These are phyloP conservation scores for Clangula hyemalis DNA, from an alignment of 2,797 vertebrate genomes.

Conservation along the genomic window DNA sequence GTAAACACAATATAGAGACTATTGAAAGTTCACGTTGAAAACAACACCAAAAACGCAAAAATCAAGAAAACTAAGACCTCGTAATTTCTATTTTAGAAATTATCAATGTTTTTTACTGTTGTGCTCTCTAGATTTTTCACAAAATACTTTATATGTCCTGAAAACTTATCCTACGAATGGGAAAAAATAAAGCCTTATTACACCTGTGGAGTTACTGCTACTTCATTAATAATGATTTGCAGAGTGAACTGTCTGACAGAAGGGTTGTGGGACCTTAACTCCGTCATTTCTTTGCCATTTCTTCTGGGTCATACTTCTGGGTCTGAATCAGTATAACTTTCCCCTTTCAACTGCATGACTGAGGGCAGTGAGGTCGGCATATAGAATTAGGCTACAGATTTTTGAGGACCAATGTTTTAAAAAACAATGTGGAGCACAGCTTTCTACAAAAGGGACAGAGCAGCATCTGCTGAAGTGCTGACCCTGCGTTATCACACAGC, in stretches of 20 bases:
- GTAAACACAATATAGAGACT: not conserved
- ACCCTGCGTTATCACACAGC: not conserved
- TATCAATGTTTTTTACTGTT: not conserved
- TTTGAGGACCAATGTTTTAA: not conserved
- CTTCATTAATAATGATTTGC: not conserved
- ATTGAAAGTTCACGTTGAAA: not conserved
- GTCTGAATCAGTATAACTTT: not conserved
- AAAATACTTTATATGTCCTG: not conserved
- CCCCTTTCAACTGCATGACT: not conserved
- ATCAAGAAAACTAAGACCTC: not conserved
- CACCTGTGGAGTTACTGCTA: not conserved
- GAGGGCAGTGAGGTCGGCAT: not conserved
- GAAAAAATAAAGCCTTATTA: not conserved
- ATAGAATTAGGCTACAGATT: not conserved
- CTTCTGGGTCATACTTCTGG: constrained; percentile 21
- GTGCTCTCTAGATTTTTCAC: not conserved
- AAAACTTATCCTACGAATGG: not conserved
- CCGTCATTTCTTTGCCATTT: constrained; percentile 6
- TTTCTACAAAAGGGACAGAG: not conserved
- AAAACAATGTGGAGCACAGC: not conserved
- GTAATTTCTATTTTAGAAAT: not conserved
- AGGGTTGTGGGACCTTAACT: not conserved
- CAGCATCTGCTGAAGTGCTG: not conserved
- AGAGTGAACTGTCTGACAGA: not conserved
- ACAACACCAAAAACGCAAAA: too few species aligned